These are phyloP conservation scores for Drosophila saltans DNA, from an alignment of 1,140 invertebrate species.

Conservation along the genomic window DNA sequence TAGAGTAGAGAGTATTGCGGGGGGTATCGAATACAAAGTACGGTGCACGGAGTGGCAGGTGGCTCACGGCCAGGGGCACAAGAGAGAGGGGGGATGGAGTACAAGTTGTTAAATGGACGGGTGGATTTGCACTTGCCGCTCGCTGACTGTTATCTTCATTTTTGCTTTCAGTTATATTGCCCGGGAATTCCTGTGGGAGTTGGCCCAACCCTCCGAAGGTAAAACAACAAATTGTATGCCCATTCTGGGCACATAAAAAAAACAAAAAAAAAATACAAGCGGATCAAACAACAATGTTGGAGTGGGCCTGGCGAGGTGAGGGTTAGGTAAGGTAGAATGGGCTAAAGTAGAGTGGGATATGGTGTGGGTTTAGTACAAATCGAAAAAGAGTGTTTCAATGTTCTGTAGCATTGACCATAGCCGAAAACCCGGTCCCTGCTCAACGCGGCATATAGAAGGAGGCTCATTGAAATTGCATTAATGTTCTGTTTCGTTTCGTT, in stretches of 20 bases:
- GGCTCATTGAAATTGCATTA: slow-evolving; percentile 78
- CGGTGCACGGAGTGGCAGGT: slow-evolving; percentile 25
- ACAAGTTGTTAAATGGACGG: slow-evolving; percentile 82
- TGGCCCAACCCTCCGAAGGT: slow-evolving; percentile 34
- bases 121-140: slow-evolving; percentile 82
- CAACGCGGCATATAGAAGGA: slow-evolving; percentile 2
- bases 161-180: slow-evolving; percentile 83
- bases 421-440: slow-evolving; percentile 6
- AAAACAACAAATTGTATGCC: slow-evolving; percentile 68
- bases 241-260: slow-evolving; percentile 33
- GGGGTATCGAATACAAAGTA: neutral
- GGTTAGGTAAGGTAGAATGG: neutral
- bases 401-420: slow-evolving; percentile 49
- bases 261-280: slow-evolving; percentile 51
- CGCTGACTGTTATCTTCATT: slow-evolving; percentile 81
- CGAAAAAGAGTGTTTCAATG: slow-evolving; percentile 71
- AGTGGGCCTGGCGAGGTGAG: slow-evolving; percentile 16
- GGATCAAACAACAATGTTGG: slow-evolving; percentile 62
- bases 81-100: slow-evolving; percentile 8
- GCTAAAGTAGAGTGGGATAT: neutral
- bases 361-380: slow-evolving; percentile 49
- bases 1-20: neutral
- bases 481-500: slow-evolving; percentile 32
- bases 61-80: slow-evolving; percentile 14
- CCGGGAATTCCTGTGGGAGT: slow-evolving; percentile 81